phyloP scores from a whole-genome alignment of 2,113 vertebrate genomes.

The Peromyscus californicus region DNA sequence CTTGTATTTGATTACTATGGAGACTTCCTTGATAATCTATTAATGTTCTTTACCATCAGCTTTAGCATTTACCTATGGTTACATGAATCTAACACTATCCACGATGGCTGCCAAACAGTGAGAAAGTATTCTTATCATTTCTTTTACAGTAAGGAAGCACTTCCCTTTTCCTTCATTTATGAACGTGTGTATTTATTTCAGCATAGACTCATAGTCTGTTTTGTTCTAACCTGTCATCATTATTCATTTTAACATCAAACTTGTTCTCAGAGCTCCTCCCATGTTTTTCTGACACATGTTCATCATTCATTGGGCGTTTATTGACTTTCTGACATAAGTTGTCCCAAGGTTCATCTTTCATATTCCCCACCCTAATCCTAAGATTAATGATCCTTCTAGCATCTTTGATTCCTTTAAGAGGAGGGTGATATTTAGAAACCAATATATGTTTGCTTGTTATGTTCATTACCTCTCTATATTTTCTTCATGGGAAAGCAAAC shows the following conservation, averaged over 20 bases:
- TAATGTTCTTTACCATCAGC: neutral
- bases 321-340: neutral
- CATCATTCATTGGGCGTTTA: neutral
- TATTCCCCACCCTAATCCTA: neutral
- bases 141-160: neutral
- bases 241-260: neutral
- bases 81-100: neutral
- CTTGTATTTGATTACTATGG: constrained; percentile 11
- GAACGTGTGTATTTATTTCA: neutral
- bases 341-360: neutral
- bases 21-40: neutral
- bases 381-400: neutral
- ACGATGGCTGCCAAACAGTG: neutral
- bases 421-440: constrained; percentile 11
- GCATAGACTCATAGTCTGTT: neutral
- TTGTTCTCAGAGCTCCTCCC: neutral
- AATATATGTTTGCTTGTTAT: neutral
- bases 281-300: neutral
- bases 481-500: neutral
- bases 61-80: neutral
- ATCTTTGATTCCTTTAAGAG: constrained; percentile 13
- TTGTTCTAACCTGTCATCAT: neutral
- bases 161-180: neutral
- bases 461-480: neutral
- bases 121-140: neutral